These are phyloP conservation scores for Drosophila mercatorum DNA, from an alignment of 2,888 invertebrate genomes.

Conservation along the genomic window DNA sequence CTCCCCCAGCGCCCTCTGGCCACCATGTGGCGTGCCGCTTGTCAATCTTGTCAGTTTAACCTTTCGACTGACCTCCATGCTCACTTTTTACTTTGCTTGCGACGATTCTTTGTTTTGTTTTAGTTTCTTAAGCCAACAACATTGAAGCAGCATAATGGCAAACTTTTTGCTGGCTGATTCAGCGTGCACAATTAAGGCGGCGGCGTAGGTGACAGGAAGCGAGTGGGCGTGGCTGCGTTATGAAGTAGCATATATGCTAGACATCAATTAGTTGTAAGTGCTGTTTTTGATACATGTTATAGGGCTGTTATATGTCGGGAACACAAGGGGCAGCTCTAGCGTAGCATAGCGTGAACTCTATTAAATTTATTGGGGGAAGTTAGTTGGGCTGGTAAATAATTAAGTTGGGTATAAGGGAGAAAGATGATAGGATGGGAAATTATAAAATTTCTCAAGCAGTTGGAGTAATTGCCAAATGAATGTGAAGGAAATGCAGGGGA, in stretches of 20 bases:
- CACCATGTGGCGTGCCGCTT: conserved; percentile 59
- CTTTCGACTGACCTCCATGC: conserved; percentile 72
- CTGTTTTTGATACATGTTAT: background rate
- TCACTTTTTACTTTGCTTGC: conserved; percentile 48
- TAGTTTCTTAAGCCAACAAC: background rate
- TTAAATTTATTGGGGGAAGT: conserved; percentile 18
- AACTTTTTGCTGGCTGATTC: conserved; percentile 25
- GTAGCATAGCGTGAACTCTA: no score
- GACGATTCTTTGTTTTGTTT: conserved; percentile 32
- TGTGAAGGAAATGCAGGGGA: background rate
- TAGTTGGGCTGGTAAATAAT: conserved; percentile 1
- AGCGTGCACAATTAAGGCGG: conserved; percentile 17
- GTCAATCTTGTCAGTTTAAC: conserved; percentile 79
- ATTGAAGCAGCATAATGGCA: background rate
- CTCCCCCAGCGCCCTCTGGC: conserved; percentile 30
- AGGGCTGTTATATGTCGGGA: conserved; percentile 12
- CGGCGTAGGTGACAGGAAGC: conserved; percentile 21
- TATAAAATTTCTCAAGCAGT: background rate
- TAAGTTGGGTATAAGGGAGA: background rate
- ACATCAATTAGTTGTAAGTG: conserved; percentile 16
- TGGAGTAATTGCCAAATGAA: background rate
- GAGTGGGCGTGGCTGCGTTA: conserved; percentile 39
- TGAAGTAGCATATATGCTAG: conserved; percentile 8
- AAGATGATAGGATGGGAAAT: background rate
- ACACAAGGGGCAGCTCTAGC: no score